Evolutionary conservation across 2,113 vertebrate species (phyloP).

Genomic region (Azemiops feae): DNA sequence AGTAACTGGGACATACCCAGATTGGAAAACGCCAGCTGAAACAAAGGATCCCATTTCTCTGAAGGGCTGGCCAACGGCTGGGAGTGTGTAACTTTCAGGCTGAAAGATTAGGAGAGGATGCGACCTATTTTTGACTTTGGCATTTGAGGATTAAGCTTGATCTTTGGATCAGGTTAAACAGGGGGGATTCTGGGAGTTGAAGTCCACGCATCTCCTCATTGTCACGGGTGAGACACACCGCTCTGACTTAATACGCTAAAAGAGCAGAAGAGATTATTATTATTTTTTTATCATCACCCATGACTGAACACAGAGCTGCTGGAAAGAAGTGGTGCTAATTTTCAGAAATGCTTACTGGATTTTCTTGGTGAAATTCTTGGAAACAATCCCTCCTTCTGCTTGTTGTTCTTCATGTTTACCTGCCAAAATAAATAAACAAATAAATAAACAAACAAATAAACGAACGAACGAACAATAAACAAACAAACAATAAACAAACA

Average conservation of each 20-base stretch:
- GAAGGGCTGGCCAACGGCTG: not conserved
- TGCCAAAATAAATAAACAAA: conserved; percentile 36
- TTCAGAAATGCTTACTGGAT: conserved; percentile 87
- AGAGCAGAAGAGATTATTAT: not conserved
- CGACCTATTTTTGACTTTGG: not conserved
- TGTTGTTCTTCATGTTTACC: conserved; percentile 98
- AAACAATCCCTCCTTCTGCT: conserved; percentile 93
- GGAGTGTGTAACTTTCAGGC: not conserved
- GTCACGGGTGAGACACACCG: not conserved
- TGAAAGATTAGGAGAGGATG: not conserved
- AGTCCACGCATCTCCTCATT: not conserved
- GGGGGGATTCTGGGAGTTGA: not conserved
- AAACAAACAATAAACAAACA: not conserved
- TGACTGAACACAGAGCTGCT: not conserved
- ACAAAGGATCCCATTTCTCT: not conserved
- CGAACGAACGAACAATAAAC: no score
- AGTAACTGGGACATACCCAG: not conserved
- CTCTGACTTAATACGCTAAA: not conserved
- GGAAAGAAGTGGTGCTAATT: not conserved
- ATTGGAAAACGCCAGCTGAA: not conserved
- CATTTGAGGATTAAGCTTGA: not conserved
- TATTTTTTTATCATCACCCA: no score
- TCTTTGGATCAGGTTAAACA: not conserved
- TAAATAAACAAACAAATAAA: no score
- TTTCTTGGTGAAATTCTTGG: conserved; percentile 99